These are phyloP conservation scores for Drosophila kokeensis DNA, from an alignment of 2,888 invertebrate species.

Conservation along the genomic window DNA sequence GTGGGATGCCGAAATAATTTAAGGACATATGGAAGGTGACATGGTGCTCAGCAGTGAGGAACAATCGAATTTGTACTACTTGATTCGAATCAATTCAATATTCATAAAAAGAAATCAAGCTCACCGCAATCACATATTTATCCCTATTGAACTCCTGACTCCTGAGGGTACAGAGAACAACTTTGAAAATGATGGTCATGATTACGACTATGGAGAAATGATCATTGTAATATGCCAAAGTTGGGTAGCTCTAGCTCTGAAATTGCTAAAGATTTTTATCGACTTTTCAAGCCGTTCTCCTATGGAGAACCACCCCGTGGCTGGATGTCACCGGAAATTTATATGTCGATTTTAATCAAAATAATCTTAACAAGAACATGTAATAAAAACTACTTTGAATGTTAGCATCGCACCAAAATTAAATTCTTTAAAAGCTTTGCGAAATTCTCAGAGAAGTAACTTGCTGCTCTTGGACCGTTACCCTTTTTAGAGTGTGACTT, in stretches of 20 bases:
- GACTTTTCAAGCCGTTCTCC: background rate
- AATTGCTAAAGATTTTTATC: no score
- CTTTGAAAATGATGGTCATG: slow-evolving; percentile 87
- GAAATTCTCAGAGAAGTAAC: background rate
- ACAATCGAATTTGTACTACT: no score
- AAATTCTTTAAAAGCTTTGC: background rate
- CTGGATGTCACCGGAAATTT: background rate
- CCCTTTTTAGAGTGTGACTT: slow-evolving; percentile 8
- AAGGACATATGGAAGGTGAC: slow-evolving; percentile 90
- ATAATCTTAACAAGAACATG: background rate
- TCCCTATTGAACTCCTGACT: no score
- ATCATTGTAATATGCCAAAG: slow-evolving; percentile 89
- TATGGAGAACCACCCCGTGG: background rate
- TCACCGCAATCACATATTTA: no score
- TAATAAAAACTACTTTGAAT: background rate
- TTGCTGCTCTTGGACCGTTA: background rate
- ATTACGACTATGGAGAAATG: slow-evolving; percentile 89
- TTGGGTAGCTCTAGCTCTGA: no score
- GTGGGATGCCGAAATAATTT: slow-evolving; percentile 90
- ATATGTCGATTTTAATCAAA: background rate
- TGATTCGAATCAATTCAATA: no score
- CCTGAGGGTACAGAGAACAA: no score
- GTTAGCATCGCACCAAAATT: background rate
- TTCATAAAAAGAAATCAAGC: no score
- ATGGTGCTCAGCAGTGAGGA: slow-evolving; percentile 88